Percentiles rank a stretch among this genome's conserved stretches.
Conservation (phyloP, 2,797 vertebrate species). For the Notolepis coatsorum region DNA sequence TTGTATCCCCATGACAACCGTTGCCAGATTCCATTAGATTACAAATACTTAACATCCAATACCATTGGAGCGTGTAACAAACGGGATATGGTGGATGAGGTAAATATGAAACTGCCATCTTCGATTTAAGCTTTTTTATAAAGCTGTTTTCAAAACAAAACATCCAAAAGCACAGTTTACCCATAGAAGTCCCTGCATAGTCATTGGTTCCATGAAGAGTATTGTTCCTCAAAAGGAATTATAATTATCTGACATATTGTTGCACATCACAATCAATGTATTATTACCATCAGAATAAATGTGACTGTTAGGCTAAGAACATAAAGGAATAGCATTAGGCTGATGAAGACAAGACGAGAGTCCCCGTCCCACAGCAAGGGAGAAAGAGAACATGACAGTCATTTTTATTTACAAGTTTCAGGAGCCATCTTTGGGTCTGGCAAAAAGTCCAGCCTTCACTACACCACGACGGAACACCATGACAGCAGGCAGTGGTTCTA, state of each 20-base stretch:
- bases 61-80: constrained; percentile 18
- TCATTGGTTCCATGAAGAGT: constrained; percentile 61
- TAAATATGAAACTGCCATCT: constrained; percentile 56
- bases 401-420: constrained; percentile 65
- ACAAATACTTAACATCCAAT: not conserved
- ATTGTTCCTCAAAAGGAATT: constrained; percentile 58
- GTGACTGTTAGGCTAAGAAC: constrained; percentile 74
- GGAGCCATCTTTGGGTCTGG: constrained; percentile 47
- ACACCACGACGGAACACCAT: constrained; percentile 25
- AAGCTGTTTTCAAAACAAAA: constrained; percentile 60
- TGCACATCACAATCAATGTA: constrained; percentile 72
- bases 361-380: constrained; percentile 31
- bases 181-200: constrained; percentile 76
- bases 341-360: constrained; percentile 64
- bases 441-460: constrained; percentile 43
- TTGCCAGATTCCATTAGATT: not conserved
- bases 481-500: constrained; percentile 49
- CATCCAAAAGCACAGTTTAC: constrained; percentile 74
- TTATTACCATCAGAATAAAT: constrained; percentile 75
- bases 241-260: constrained; percentile 62
- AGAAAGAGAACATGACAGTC: constrained; percentile 41
- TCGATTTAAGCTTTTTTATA: constrained; percentile 36
- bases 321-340: constrained; percentile 57
- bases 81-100: constrained; percentile 62
- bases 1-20: constrained; percentile 30